Evolutionary conservation across 2,888 invertebrate genomes (phyloP), one percentile per base, ranked within the genome.

Genomic region (Phortica magna): DNA sequence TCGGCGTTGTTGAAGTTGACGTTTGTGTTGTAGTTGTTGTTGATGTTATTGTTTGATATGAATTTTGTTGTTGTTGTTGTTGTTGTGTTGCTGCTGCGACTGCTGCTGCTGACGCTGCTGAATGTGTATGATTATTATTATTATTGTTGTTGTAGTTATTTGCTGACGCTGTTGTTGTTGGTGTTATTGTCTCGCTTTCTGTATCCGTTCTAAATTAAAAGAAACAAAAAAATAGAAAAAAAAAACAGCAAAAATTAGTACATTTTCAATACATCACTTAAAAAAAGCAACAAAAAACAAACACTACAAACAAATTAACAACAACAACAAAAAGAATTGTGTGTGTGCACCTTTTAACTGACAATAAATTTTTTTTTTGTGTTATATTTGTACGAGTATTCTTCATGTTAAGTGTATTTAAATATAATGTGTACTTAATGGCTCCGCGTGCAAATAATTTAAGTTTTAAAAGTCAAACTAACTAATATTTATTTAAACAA

Each of bases 151-250:
- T 65, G 64, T n/a, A 31, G 65, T 74, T 12, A 17, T 48, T 22
- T 78, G 78, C 70, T 78, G 79, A 17, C 65, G 79, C 48, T 83
- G 85, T 83, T 77, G 78, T 79, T 83, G 79, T 77, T 82, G 84
- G 77, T 31, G 70, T 76, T 68, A 57, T 68, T 75, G 82, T 80
- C 79, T 89, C 88, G 83, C 88, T 84, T 84, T 87, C 90, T 83
- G 83, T 90, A 82, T 90, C 90, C 85, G 89, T 83, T 90, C 90
- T 90, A 78, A 74, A 82, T 76, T 31, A 48, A 39, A 74, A 41
- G 39, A 48, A 73, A 31, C 57, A 22, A 67, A 10, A 73, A 19
- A 72, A 43, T 7, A 19, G 65, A 39, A 55, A 65, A 19, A 71
- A 68, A 22, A 57, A 48, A n/a, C 43, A 22, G 31, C 14, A 65